These are phyloP conservation scores for Nemopilema nomurai DNA, from an alignment of 30 jellyfish, hydroid and myxozoan species.

Conservation along the genomic window DNA sequence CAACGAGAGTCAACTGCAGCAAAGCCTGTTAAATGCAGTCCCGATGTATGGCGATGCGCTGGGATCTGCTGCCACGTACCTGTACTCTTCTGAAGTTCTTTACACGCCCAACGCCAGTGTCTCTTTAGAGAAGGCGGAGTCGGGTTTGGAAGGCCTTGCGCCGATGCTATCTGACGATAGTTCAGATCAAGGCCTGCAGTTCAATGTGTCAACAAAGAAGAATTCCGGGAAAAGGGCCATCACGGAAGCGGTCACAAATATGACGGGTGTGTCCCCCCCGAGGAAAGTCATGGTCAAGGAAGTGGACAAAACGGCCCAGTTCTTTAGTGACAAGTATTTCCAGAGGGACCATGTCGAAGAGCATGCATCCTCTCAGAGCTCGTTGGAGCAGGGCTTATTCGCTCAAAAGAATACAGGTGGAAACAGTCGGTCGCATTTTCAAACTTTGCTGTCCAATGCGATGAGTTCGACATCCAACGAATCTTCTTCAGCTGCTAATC, in stretches of 20 bases:
- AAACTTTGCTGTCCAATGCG: conserved; percentile 61
- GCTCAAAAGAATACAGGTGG: not conserved
- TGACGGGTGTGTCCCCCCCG: conserved; percentile 37
- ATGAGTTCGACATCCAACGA: conserved; percentile 31
- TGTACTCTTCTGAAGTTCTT: conserved; percentile 49
- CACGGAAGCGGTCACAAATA: not conserved
- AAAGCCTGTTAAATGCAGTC: conserved; percentile 30
- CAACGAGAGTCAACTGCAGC: conserved; percentile 14
- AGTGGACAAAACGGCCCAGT: conserved; percentile 12
- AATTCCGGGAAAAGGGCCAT: conserved; percentile 33
- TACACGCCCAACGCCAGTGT: conserved; percentile 21
- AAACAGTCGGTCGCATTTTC: conserved; percentile 34
- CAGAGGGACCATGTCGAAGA: conserved; percentile 4
- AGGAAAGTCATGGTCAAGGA: conserved; percentile 38
- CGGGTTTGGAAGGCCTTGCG: not conserved
- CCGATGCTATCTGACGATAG: conserved; percentile 43
- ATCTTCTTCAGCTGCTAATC: not conserved
- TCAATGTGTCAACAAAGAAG: conserved; percentile 1
- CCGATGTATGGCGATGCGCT: conserved; percentile 38
- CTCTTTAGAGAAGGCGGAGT: conserved; percentile 2
- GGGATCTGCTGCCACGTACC: conserved; percentile 25
- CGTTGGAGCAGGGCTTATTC: not conserved
- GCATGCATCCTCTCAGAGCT: not conserved
- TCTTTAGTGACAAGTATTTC: conserved; percentile 3
- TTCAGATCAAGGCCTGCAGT: conserved; percentile 47